Base-by-base conservation (phyloP, 1,140 invertebrate species). In the Papilio xuthus region DNA sequence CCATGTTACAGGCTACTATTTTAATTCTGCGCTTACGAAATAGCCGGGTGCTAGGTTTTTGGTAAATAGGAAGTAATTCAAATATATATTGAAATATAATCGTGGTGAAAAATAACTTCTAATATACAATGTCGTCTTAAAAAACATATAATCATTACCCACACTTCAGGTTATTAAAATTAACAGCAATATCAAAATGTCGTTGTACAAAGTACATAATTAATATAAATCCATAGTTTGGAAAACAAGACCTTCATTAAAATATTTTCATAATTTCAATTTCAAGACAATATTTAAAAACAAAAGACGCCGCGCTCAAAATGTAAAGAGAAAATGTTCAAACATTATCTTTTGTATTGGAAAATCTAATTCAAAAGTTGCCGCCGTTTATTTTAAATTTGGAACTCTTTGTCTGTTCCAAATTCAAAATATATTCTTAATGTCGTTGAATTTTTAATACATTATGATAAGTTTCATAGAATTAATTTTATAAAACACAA, bases 211-310 rank as follows among this genome's bases (percentile, higher is more conserved):
- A 67, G 26, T 67, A 28, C 26, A 67, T 8, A 67, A 63, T 63
- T 23, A 63, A 67, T 28, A 67, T 67, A 28, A 26, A 18, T 23
- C 9, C 56, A 26, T 26, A 60, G 56, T 60, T 60, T 67, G 13
- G 12, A 12, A 28, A 67, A 15, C 26, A 28, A 13, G 60, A 67
- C 23, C 60, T 67, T 67, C 60, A 26, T 67, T 67, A 67, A 67
- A 67, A 32, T 26, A 67, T 67, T 28, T 67, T 67, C 60, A 67
- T 67, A 67, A 67, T 67, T 67, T 67, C 60, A 67, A 67, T 67
- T 67, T 32, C 60, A 67, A 67, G 26, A 67, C 60, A 15, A 67
- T 28, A 67, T 67, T 32, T 32, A 67, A 67, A 23, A 67, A 67
- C 60, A 67, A 67, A 28, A 28, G 60, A 67, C 12, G 60, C 60